Percentiles rank a stretch among this genome's conserved stretches.
phyloP scores from a whole-genome alignment of 2,113 vertebrate species.

The Neodontobutis hainanensis region DNA sequence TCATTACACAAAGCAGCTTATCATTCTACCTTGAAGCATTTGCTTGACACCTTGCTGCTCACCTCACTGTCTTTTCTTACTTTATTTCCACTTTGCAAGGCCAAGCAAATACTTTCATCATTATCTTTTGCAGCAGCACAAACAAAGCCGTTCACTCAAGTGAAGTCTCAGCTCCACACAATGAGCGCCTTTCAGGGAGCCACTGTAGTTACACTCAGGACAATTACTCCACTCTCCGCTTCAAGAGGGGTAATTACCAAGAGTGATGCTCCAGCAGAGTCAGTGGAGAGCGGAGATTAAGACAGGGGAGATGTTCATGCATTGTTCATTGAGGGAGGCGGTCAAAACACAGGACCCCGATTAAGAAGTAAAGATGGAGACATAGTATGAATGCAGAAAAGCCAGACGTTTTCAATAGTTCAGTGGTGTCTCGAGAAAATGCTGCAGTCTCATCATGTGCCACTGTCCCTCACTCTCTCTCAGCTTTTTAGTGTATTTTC shows the following conservation, averaged over 20 bases:
- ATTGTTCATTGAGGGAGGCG: constrained; percentile 77
- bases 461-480: constrained; percentile 1
- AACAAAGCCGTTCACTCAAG: constrained; percentile 79
- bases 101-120: constrained; percentile 80
- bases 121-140: constrained; percentile 74
- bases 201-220: constrained; percentile 78
- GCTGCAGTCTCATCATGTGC: constrained; percentile 18
- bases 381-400: constrained; percentile 38
- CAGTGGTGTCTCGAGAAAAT: background rate
- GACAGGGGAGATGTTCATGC: constrained; percentile 54
- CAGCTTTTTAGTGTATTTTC: constrained; percentile 1
- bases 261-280: constrained; percentile 67
- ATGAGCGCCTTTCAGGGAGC: constrained; percentile 78
- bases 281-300: constrained; percentile 57
- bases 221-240: constrained; percentile 79
- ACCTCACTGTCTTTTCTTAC: constrained; percentile 36
- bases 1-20: background rate
- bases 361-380: constrained; percentile 35
- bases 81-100: constrained; percentile 50
- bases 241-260: constrained; percentile 77
- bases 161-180: constrained; percentile 74
- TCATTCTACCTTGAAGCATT: background rate
- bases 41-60: constrained; percentile 1
- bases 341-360: constrained; percentile 72
- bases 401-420: background rate